Conservation (phyloP, 2,888 invertebrate species). For the Meta bourneti region DNA sequence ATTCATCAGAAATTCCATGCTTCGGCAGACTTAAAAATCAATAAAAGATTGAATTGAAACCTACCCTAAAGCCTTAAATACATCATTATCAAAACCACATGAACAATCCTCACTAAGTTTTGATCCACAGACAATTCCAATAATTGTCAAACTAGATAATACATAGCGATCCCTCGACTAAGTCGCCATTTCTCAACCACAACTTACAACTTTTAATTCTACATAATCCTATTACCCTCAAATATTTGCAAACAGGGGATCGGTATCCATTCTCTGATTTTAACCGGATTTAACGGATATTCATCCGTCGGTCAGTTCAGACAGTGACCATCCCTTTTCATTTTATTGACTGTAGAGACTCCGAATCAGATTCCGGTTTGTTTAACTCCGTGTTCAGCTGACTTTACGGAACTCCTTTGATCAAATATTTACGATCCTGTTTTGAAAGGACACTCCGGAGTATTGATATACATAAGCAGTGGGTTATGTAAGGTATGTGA, state of each 20-base stretch:
- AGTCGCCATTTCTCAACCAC: slow-evolving; percentile 16
- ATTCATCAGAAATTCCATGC: background rate
- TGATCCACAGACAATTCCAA: background rate
- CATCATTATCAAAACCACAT: background rate
- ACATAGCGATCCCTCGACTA: background rate
- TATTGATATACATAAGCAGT: background rate
- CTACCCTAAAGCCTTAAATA: background rate
- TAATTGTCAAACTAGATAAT: slow-evolving; percentile 1
- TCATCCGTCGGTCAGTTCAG: slow-evolving; percentile 13
- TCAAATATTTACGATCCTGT: background rate
- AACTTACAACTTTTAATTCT: slow-evolving; percentile 10
- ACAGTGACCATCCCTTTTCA: background rate
- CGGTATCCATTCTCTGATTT: background rate
- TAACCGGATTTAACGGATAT: slow-evolving; percentile 18
- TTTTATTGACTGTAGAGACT: slow-evolving; percentile 15
- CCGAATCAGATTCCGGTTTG: slow-evolving; percentile 25
- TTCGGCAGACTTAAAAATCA: background rate
- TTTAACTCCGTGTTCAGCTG: background rate
- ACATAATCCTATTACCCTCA: slow-evolving; percentile 10
- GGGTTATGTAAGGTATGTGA: background rate
- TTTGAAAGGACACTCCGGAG: background rate
- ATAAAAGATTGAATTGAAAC: background rate
- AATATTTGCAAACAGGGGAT: background rate
- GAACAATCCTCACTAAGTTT: background rate
- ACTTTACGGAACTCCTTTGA: slow-evolving; percentile 17